Base-by-base conservation (phyloP, 2,797 vertebrate species). In the Myotis pilosus region DNA sequence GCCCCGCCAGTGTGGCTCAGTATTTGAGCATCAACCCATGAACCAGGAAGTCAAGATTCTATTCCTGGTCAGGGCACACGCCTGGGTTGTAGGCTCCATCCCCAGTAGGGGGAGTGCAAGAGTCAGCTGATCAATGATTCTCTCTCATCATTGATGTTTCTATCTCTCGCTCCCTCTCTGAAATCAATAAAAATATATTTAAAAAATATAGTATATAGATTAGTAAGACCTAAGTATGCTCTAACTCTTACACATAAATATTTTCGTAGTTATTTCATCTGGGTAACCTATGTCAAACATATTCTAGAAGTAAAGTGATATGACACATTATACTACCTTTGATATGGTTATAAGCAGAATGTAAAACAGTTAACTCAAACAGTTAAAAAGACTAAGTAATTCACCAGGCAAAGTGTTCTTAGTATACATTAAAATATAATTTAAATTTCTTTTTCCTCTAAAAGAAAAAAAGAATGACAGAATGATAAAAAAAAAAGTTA, bases 391-490 rank as follows among this genome's bases (percentile, higher is more conserved):
- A 95, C 68, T 89, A 81, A 92, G 53, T 33, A 86, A 86, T 86
- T 60, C 92, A 83, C 41, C 38, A 5, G 79, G 30, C 4, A 76
- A 92, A 90, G 10, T 90, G 22, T 84, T 64, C 53, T 62, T 44
- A 95, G 15, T 79, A 79, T 0, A 76, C 9, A 88, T 66, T 95
- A 92, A 96, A 82, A 80, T 72, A 23, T 74, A 92, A 87, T 12
- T 33, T 87, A 75, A 94, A 69, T 60, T 62, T 62, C 60, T 28
- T 62, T 30, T 62, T 62, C 28, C 5, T 15, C 60, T 79, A 80
- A 89, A 72, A 94, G 41, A 91, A 92, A 96, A 87, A 95, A 87
- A 80, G 55, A 91, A 87, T 64, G 71, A 17, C 10, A 94, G 57
- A 82, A 94, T 25, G 49, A 78, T 20, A 13, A 95, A 80, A 22